phyloP scores from a whole-genome alignment of 1,140 invertebrate genomes.

The Mesaphorura yosii region DNA sequence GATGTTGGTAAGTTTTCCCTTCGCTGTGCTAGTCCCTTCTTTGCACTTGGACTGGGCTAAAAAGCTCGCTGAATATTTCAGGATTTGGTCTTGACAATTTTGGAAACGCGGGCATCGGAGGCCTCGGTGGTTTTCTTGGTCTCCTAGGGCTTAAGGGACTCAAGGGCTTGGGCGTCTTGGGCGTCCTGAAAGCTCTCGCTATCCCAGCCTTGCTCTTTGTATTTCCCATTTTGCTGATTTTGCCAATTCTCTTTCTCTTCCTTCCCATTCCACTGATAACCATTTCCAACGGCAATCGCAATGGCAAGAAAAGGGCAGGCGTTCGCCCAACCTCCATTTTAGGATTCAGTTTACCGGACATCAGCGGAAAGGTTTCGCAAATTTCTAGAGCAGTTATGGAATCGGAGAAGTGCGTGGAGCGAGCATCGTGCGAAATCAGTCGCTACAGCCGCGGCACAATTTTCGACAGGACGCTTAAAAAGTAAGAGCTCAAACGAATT shows the following conservation, averaged over 20 bases:
- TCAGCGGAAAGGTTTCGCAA: slow-evolving; percentile 20
- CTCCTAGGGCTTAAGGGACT: slow-evolving; percentile 30
- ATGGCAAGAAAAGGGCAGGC: background rate
- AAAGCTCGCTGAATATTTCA: background rate
- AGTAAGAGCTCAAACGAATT: slow-evolving; percentile 7
- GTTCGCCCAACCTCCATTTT: background rate
- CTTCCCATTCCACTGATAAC: slow-evolving; percentile 28
- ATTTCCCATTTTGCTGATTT: slow-evolving; percentile 16
- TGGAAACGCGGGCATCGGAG: slow-evolving; percentile 13
- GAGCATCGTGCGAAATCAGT: slow-evolving; percentile 27
- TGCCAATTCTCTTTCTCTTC: slow-evolving; percentile 24
- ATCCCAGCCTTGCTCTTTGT: slow-evolving; percentile 19
- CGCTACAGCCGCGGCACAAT: slow-evolving; percentile 17
- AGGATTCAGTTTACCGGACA: slow-evolving; percentile 18
- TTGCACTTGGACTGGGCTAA: background rate
- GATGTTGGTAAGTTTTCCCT: slow-evolving; percentile 4
- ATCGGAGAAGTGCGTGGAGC: slow-evolving; percentile 28
- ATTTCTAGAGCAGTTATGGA: slow-evolving; percentile 25
- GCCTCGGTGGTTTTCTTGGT: slow-evolving; percentile 7
- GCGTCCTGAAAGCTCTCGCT: slow-evolving; percentile 12
- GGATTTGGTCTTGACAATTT: background rate
- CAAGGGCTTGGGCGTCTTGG: slow-evolving; percentile 22
- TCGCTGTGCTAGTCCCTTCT: too few relatives aligned
- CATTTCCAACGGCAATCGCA: slow-evolving; percentile 13
- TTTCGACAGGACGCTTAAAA: slow-evolving; percentile 22